Conservation (phyloP, 2,113 vertebrate species). For the Callospermophilus lateralis region DNA sequence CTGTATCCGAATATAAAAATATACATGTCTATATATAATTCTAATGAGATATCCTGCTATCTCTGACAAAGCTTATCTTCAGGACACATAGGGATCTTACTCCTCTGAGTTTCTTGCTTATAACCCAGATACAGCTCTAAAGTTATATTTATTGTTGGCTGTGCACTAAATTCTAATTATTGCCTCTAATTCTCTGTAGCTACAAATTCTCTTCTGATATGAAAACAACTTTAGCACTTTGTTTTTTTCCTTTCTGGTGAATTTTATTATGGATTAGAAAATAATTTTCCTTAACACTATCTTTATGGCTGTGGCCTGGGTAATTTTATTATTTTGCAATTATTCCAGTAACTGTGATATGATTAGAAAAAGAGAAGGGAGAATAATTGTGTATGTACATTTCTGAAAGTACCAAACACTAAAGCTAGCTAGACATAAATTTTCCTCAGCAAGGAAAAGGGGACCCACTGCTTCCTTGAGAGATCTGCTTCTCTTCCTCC, state of each 20-base stretch:
- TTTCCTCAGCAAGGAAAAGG: background rate
- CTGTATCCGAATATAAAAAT: background rate
- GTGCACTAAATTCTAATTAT: background rate
- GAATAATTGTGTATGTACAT: background rate
- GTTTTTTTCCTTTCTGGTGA: background rate
- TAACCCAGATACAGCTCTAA: too few relatives aligned
- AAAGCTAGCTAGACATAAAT: background rate
- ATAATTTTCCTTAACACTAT: background rate
- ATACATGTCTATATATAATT: background rate
- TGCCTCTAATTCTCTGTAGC: background rate
- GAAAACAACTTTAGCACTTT: background rate
- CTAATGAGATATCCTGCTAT: background rate
- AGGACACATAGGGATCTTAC: background rate
- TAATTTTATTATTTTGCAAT: background rate
- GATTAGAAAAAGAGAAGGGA: background rate
- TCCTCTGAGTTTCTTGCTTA: background rate
- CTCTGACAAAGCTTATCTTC: background rate
- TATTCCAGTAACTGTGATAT: background rate
- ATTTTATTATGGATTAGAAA: conserved; percentile 40
- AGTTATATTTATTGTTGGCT: background rate
- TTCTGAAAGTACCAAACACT: background rate
- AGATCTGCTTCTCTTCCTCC: background rate
- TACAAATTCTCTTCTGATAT: background rate
- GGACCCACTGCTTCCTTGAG: background rate
- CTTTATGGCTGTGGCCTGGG: background rate